A percentile compares a stretch with the other conserved stretches of the same genome.
These are phyloP conservation scores for Oceanodroma tethys DNA, from an alignment of 2,113 vertebrate species.

Conservation along the genomic window DNA sequence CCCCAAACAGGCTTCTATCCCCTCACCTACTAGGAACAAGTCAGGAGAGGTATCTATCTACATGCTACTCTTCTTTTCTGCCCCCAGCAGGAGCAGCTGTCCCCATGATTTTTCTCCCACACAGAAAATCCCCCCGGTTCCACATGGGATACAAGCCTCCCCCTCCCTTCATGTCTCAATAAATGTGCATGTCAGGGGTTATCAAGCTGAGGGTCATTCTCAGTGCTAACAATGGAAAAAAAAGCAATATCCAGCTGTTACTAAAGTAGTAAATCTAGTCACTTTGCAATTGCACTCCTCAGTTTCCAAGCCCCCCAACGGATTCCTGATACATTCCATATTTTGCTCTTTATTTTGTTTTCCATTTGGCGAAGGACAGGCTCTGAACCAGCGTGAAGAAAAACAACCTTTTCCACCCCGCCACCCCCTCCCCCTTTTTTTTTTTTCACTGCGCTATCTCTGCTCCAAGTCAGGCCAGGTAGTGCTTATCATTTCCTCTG, in stretches of 20 bases:
- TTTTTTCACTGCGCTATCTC: background rate
- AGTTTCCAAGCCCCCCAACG: background rate
- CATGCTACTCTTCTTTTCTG: background rate
- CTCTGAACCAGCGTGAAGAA: slow-evolving; percentile 18
- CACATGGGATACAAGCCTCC: background rate
- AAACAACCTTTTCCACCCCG: slow-evolving; percentile 51
- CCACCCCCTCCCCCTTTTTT: fast-evolving
- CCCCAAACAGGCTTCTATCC: background rate
- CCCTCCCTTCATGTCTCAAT: background rate
- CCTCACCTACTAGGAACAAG: background rate
- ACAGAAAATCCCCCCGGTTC: background rate
- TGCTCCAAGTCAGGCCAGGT: slow-evolving; percentile 68
- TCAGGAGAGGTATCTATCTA: background rate
- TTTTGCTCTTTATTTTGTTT: slow-evolving; percentile 59
- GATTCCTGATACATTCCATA: slow-evolving; percentile 16
- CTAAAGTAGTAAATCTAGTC: background rate
- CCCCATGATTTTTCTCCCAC: background rate
- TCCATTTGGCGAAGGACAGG: slow-evolving; percentile 45
- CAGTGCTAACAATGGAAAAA: background rate
- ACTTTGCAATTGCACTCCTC: background rate
- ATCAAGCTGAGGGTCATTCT: background rate
- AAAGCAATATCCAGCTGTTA: background rate
- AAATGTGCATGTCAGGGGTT: background rate
- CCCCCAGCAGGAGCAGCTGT: background rate
- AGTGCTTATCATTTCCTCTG: slow-evolving; percentile 73